phyloP scores from a whole-genome alignment of 1,140 invertebrate genomes.

The Drosophila nasuta region DNA sequence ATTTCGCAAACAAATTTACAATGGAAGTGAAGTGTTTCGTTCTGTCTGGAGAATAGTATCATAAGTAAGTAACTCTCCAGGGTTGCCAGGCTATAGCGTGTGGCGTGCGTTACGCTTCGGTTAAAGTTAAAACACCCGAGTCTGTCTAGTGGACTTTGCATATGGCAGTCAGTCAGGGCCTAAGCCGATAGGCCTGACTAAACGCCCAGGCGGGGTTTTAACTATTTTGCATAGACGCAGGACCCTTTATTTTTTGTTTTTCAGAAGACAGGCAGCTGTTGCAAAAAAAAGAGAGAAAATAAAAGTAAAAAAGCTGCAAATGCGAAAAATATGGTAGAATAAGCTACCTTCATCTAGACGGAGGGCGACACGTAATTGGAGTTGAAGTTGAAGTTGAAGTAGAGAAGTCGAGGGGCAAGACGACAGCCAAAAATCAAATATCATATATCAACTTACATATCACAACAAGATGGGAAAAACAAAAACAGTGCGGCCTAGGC shows the following conservation, averaged over 20 bases:
- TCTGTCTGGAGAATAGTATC: not conserved
- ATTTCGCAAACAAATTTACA: constrained; percentile 73
- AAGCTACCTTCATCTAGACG: not conserved
- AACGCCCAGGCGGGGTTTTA: not conserved
- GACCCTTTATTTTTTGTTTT: not conserved
- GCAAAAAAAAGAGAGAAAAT: too few species aligned
- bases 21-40: constrained; percentile 12
- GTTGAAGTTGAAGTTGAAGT: constrained; percentile 26
- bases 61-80: not conserved
- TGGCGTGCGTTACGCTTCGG: constrained; percentile 6
- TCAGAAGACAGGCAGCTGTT: too few species aligned
- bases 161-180: too few species aligned
- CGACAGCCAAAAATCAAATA: constrained; percentile 72
- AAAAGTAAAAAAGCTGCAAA: not conserved
- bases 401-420: constrained; percentile 8
- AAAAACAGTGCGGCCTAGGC: constrained; percentile 57
- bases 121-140: not conserved
- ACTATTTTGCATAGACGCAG: constrained; percentile 62
- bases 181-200: constrained; percentile 37
- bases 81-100: not conserved
- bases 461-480: constrained; percentile 71
- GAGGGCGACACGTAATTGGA: constrained; percentile 56
- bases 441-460: constrained; percentile 83
- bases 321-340: constrained; percentile 2
- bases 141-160: too few species aligned